Percentiles rank a stretch among this genome's conserved stretches.
Conservation (phyloP, 2,888 invertebrate species). For the Dusona sp. region DNA sequence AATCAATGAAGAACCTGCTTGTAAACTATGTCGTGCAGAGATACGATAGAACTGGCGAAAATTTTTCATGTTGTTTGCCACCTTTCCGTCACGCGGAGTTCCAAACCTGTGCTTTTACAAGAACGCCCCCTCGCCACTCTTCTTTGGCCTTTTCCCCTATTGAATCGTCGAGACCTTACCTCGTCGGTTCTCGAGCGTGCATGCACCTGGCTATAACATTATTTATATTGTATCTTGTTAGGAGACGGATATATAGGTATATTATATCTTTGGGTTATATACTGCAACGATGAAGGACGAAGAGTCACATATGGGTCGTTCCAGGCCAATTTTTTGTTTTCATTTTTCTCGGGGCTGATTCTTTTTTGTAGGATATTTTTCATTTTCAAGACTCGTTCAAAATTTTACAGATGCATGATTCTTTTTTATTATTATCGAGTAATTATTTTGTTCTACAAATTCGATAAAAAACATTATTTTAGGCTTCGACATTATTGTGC, state of each 20-base stretch:
- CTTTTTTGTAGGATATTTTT: background rate
- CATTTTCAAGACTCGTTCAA: too few species aligned
- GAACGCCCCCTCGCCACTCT: slow-evolving; percentile 35
- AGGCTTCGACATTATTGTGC: too few species aligned
- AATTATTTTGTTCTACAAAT: too few species aligned
- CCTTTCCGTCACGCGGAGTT: slow-evolving; percentile 29
- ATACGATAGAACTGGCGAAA: slow-evolving; percentile 15
- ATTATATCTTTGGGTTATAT: slow-evolving; percentile 37
- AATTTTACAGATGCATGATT: too few species aligned
- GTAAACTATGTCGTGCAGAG: slow-evolving; percentile 20
- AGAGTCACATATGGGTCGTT: slow-evolving; percentile 52
- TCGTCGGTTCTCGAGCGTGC: slow-evolving; percentile 49
- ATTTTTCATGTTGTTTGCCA: slow-evolving; percentile 43
- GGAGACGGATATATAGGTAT: slow-evolving; percentile 68
- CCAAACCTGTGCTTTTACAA: slow-evolving; percentile 54
- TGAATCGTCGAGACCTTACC: slow-evolving; percentile 45
- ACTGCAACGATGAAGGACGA: slow-evolving; percentile 60
- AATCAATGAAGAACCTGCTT: slow-evolving; percentile 58
- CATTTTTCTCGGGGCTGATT: background rate
- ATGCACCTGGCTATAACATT: slow-evolving; percentile 75
- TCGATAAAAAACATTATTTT: too few species aligned
- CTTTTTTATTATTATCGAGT: too few species aligned
- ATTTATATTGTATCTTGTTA: slow-evolving; percentile 79
- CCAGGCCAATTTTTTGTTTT: background rate
- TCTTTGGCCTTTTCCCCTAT: slow-evolving; percentile 5